Conservation (phyloP, 2,888 invertebrate genomes). For the Metopia argyrocephala region DNA sequence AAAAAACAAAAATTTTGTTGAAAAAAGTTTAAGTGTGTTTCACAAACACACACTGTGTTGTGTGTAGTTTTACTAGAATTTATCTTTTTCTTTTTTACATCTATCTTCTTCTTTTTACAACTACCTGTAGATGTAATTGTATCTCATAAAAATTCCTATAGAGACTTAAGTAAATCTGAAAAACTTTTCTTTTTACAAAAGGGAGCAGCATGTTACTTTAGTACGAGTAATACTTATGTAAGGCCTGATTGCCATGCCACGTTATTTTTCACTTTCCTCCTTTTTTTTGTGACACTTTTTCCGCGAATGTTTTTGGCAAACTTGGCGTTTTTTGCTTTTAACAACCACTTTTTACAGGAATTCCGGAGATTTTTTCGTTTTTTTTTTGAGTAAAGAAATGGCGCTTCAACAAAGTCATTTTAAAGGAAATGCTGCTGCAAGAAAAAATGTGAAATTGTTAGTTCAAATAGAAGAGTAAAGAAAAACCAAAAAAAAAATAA, state of each 20-base stretch:
- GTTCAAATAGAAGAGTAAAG: slow-evolving; percentile 17
- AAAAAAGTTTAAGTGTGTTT: slow-evolving; percentile 9
- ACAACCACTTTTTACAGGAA: slow-evolving; percentile 18
- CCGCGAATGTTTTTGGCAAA: neutral
- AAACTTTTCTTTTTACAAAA: neutral
- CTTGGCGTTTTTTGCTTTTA: slow-evolving; percentile 29
- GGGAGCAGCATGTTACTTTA: neutral
- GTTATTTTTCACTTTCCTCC: neutral
- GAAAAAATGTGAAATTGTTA: slow-evolving; percentile 22
- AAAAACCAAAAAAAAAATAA: neutral
- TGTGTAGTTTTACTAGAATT: too few species aligned
- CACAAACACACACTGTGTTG: neutral
- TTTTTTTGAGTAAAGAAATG: neutral
- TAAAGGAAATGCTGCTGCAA: neutral
- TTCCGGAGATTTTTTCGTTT: slow-evolving; percentile 13
- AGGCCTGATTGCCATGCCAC: slow-evolving; percentile 1
- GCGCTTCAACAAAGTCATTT: neutral
- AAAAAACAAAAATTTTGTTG: slow-evolving; percentile 36
- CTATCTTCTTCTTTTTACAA: neutral
- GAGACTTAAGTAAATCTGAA: neutral
- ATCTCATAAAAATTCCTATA: neutral
- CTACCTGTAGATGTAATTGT: neutral
- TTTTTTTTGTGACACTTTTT: too few species aligned
- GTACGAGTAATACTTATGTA: slow-evolving; percentile 14
- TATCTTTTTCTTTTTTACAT: too few species aligned